A percentile compares a stretch with the other conserved stretches of the same genome.
These are phyloP conservation scores for Stomorhina lunata DNA, from an alignment of 2,888 invertebrate genomes.

Conservation along the genomic window DNA sequence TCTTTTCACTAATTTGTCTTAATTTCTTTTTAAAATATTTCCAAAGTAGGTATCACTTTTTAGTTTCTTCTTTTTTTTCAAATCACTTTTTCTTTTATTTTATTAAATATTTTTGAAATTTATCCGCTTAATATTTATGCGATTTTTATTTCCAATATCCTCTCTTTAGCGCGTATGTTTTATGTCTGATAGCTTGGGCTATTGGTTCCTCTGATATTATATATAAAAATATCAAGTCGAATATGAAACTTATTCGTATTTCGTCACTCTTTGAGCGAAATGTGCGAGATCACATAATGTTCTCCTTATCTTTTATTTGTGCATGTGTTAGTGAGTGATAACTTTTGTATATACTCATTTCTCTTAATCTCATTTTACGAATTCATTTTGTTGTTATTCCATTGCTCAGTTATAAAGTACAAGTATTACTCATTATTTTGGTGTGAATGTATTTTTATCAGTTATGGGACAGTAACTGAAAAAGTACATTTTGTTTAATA, in stretches of 20 bases:
- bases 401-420: background rate
- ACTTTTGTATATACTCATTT: background rate
- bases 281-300: conserved; percentile 39
- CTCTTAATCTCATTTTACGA: conserved; percentile 48
- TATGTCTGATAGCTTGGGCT: conserved; percentile 73
- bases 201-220: conserved; percentile 74
- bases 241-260: conserved; percentile 25
- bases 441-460: conserved; percentile 18
- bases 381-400: background rate
- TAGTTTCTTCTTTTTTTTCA: conserved; percentile 62
- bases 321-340: background rate
- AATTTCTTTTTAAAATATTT: conserved; percentile 21
- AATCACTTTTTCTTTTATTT: conserved; percentile 57
- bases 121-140: conserved; percentile 6
- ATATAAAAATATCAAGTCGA: conserved; percentile 63
- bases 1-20: background rate
- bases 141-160: conserved; percentile 33
- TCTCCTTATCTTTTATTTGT: conserved; percentile 34
- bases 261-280: conserved; percentile 40
- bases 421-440: conserved; percentile 39
- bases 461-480: conserved; percentile 18
- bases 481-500: background rate
- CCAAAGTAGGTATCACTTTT: conserved; percentile 49
- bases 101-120: conserved; percentile 14
- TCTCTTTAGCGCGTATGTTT: conserved; percentile 70